These are phyloP conservation scores for Apis cerana DNA, from an alignment of 1,140 invertebrate species.

Conservation along the genomic window DNA sequence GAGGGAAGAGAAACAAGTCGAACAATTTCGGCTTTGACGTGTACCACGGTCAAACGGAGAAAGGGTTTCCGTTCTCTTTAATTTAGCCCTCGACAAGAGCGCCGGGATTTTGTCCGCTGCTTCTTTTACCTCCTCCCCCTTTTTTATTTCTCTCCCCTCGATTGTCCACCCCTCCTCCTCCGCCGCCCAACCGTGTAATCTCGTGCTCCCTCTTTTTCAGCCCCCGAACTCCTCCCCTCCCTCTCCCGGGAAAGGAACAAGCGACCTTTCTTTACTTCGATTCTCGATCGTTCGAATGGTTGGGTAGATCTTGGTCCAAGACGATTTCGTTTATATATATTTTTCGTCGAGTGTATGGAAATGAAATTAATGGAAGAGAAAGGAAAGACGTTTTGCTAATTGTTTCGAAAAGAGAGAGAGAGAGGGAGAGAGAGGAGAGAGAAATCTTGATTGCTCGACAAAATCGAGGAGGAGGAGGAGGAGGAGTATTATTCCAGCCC, in stretches of 20 bases:
- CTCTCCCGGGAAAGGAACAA: constrained; percentile 56
- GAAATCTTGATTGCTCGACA: too few relatives aligned
- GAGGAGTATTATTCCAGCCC: too few relatives aligned
- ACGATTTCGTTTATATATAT: not conserved
- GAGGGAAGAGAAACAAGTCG: not conserved
- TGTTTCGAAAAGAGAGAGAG: too few relatives aligned
- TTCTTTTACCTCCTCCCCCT: constrained; percentile 22
- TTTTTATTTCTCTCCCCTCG: constrained; percentile 14
- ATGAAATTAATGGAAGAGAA: too few relatives aligned
- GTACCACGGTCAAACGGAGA: constrained; percentile 29
- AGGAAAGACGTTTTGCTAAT: too few relatives aligned
- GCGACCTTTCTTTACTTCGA: constrained; percentile 46
- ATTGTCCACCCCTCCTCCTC: not conserved
- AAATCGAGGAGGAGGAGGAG: too few relatives aligned
- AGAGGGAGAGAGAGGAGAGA: too few relatives aligned
- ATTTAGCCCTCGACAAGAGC: constrained; percentile 38
- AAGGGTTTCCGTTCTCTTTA: constrained; percentile 57
- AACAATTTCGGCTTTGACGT: constrained; percentile 46
- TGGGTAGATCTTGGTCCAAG: not conserved
- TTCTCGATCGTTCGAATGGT: not conserved
- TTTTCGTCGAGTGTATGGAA: too few relatives aligned
- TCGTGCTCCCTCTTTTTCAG: constrained; percentile 34
- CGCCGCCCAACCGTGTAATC: constrained; percentile 4
- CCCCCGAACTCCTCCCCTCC: constrained; percentile 17
- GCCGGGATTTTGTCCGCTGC: constrained; percentile 39